Conservation (phyloP, 2,888 invertebrate species). For the Lochmaea crataegi region DNA sequence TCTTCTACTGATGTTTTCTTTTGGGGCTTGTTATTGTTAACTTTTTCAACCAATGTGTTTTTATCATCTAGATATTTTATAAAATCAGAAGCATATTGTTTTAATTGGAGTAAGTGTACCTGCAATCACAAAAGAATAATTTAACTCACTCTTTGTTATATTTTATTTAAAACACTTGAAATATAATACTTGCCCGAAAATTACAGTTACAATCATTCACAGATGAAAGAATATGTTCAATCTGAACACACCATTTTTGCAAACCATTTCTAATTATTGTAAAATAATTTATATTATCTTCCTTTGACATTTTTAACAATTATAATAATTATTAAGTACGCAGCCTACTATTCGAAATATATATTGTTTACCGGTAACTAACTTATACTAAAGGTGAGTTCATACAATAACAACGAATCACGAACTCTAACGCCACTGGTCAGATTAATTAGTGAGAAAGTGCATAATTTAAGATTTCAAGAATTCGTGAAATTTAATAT, state of each 20-base stretch:
- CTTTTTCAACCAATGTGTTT: slow-evolving; percentile 7
- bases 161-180: too few relatives aligned
- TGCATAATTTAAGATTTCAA: too few relatives aligned
- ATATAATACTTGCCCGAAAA: slow-evolving; percentile 23
- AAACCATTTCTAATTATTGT: slow-evolving; percentile 24
- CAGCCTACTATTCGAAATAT: too few relatives aligned
- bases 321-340: too few relatives aligned
- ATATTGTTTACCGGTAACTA: too few relatives aligned
- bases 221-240: slow-evolving; percentile 30
- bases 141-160: background rate
- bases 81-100: slow-evolving; percentile 28
- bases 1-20: slow-evolving; percentile 9
- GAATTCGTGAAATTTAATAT: too few relatives aligned
- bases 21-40: slow-evolving; percentile 7
- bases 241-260: slow-evolving; percentile 31
- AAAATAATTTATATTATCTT: too few relatives aligned
- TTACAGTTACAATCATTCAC: slow-evolving; percentile 31
- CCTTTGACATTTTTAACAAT: too few relatives aligned
- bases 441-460: too few relatives aligned
- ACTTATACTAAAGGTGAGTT: too few relatives aligned
- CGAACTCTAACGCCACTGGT: too few relatives aligned
- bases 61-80: slow-evolving; percentile 26
- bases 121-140: slow-evolving; percentile 12
- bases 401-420: too few relatives aligned
- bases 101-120: slow-evolving; percentile 38